Conservation (phyloP, 64 coral and sea anemone genomes). For the Orbicella faveolata region DNA sequence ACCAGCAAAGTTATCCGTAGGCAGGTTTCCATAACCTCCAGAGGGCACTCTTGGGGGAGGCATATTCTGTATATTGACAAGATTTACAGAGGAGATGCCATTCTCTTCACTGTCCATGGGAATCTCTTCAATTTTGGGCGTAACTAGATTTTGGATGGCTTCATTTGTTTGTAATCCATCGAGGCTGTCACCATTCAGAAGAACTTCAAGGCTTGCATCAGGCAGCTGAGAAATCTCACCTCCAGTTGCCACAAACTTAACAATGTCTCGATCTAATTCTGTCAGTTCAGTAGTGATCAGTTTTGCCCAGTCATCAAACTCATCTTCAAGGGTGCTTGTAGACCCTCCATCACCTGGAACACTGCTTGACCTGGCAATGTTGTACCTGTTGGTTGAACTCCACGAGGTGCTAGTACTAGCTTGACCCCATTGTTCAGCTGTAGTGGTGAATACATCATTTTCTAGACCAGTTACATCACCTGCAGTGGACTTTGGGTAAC, state of each 20-base stretch:
- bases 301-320: conserved; percentile 46
- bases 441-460: conserved; percentile 21
- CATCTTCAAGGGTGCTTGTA: conserved; percentile 39
- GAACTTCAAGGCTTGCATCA: not conserved
- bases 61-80: not conserved
- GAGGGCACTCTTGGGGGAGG: not conserved
- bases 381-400: not conserved
- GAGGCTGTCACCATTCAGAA: not conserved
- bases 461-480: not conserved
- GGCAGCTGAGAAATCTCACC: not conserved
- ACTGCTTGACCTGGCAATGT: not conserved
- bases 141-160: not conserved
- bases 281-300: conserved; percentile 46
- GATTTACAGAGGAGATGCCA: not conserved
- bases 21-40: not conserved
- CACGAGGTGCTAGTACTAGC: not conserved
- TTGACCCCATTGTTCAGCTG: conserved; percentile 1
- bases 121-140: conserved; percentile 50
- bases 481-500: conserved; percentile 8
- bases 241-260: conserved; percentile 56
- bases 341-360: not conserved
- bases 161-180: not conserved
- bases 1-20: not conserved
- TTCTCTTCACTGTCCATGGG: not conserved
- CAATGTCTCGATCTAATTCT: conserved; percentile 41